A percentile compares a stretch with the other conserved stretches of the same genome.
phyloP scores from a whole-genome alignment of 2,888 invertebrate genomes.

The Ormyrus thymus region DNA sequence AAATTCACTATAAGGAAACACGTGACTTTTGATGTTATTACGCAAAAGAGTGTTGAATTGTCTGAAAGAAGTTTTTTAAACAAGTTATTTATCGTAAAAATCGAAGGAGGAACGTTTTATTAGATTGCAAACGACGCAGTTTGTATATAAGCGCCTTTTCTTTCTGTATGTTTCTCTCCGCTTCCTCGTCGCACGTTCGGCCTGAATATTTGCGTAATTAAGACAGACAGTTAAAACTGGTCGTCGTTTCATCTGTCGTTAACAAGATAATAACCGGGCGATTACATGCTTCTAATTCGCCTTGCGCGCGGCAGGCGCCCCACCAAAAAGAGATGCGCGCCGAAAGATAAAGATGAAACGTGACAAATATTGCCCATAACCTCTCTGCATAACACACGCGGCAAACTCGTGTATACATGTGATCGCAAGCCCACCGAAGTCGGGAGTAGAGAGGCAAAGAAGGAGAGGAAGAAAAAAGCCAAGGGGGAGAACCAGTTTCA shows the following conservation, averaged over 20 bases:
- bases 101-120: not conserved
- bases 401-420: conserved; percentile 14
- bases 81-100: not conserved
- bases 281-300: conserved; percentile 71
- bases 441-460: conserved; percentile 22
- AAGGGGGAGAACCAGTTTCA: conserved; percentile 48
- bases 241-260: conserved; percentile 60
- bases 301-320: not conserved
- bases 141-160: not conserved
- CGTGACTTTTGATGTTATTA: conserved; percentile 11
- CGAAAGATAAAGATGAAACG: conserved; percentile 65
- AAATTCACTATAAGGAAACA: not conserved
- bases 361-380: conserved; percentile 73
- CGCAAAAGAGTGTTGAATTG: too few species aligned
- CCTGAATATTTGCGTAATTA: conserved; percentile 50
- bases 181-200: conserved; percentile 38
- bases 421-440: conserved; percentile 1
- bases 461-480: conserved; percentile 44
- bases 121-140: not conserved
- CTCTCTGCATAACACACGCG: conserved; percentile 56
- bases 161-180: not conserved
- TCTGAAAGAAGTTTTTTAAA: not conserved
- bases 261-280: conserved; percentile 71
- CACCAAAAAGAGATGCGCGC: conserved; percentile 64
- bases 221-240: conserved; percentile 49